These are phyloP conservation scores for Anseranas semipalmata DNA, from an alignment of 2,113 vertebrate genomes.

Conservation along the genomic window DNA sequence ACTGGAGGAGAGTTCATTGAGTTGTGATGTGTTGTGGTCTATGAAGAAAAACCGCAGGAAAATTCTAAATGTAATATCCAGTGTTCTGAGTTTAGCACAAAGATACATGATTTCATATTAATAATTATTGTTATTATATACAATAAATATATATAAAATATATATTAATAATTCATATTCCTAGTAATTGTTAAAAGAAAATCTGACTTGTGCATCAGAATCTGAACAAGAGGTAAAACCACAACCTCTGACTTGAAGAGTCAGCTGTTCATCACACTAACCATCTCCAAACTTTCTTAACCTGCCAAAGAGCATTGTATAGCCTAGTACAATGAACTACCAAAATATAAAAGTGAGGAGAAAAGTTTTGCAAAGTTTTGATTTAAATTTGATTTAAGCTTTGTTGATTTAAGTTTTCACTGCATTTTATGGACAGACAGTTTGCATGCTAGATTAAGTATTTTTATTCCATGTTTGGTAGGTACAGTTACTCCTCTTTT, in stretches of 20 bases:
- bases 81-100: neutral
- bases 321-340: neutral
- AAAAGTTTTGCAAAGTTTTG: neutral
- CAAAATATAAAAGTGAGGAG: neutral
- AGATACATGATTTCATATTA: too few relatives aligned
- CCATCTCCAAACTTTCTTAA: neutral
- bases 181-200: neutral
- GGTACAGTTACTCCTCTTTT: neutral
- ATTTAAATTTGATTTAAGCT: neutral
- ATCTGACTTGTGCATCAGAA: neutral
- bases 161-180: too few relatives aligned
- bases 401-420: neutral
- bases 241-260: neutral
- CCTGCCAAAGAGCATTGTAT: neutral
- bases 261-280: neutral
- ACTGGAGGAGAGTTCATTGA: neutral
- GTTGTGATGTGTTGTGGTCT: neutral
- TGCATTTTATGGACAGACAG: neutral
- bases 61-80: neutral
- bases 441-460: neutral
- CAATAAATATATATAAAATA: too few relatives aligned
- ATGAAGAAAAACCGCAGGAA: neutral
- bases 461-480: neutral
- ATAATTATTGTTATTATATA: too few relatives aligned
- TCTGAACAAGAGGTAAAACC: neutral